Conservation (phyloP, 1,140 invertebrate genomes). For the Pseudomyrmex cubaensis region DNA sequence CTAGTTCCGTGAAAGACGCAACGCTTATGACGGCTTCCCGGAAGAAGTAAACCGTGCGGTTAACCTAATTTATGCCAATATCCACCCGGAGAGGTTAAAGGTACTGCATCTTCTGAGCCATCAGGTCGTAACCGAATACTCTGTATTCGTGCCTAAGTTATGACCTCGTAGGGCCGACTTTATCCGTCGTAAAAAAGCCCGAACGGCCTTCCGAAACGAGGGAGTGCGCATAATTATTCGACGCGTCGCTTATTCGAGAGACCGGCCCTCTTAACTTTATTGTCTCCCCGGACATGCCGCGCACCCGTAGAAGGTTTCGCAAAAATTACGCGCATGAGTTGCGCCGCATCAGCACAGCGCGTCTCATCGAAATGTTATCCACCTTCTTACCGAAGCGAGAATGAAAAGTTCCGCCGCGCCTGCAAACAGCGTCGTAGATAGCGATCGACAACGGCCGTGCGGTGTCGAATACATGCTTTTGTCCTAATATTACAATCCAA, state of each 20-base stretch:
- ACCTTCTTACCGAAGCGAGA: slow-evolving; percentile 15
- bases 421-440: slow-evolving; percentile 41
- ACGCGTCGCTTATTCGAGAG: slow-evolving; percentile 65
- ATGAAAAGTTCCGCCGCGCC: slow-evolving; percentile 7
- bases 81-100: slow-evolving; percentile 68
- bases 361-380: slow-evolving; percentile 17
- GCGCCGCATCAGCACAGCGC: slow-evolving; percentile 1
- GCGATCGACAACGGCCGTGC: slow-evolving; percentile 36
- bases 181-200: slow-evolving; percentile 74
- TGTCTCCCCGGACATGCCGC: slow-evolving; percentile 51
- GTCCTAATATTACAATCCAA: slow-evolving; percentile 51
- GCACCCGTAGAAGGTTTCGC: slow-evolving; percentile 61
- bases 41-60: slow-evolving; percentile 70
- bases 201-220: slow-evolving; percentile 74
- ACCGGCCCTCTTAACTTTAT: slow-evolving; percentile 67
- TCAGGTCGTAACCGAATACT: slow-evolving; percentile 72
- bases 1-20: slow-evolving; percentile 53
- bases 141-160: slow-evolving; percentile 74
- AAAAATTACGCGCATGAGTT: slow-evolving; percentile 62
- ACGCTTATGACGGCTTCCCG: slow-evolving; percentile 64
- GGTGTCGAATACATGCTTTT: slow-evolving; percentile 30
- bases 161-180: slow-evolving; percentile 70
- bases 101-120: slow-evolving; percentile 69
- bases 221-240: slow-evolving; percentile 72
- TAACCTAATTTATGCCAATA: slow-evolving; percentile 76